Evolutionary conservation across 2,797 vertebrate species (phyloP).

Genomic region (Scarus forsteni): DNA sequence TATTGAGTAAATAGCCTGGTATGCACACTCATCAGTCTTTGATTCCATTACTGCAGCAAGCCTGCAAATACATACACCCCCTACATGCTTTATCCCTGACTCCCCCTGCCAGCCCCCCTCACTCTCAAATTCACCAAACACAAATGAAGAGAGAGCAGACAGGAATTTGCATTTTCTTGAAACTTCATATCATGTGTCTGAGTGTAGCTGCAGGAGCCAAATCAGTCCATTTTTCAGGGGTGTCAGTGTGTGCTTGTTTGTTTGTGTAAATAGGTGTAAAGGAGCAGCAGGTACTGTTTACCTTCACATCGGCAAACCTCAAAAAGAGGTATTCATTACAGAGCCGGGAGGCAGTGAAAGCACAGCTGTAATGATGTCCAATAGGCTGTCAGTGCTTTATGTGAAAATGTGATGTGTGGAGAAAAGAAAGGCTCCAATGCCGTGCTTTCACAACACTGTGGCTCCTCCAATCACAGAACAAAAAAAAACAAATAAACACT

Average conservation of each 20-base stretch:
- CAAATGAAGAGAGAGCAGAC: slow-evolving; percentile 12
- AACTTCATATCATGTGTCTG: slow-evolving; percentile 30
- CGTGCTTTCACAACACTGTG: slow-evolving; percentile 47
- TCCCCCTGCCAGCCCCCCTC: slow-evolving; percentile 27
- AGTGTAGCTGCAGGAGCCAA: slow-evolving; percentile 46
- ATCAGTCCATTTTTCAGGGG: slow-evolving; percentile 47
- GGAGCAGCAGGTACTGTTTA: slow-evolving; percentile 55
- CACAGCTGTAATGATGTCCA: slow-evolving; percentile 63
- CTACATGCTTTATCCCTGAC: background rate
- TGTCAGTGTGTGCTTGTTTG: slow-evolving; percentile 16
- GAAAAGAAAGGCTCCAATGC: slow-evolving; percentile 49
- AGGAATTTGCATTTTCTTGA: slow-evolving; percentile 48
- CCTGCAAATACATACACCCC: slow-evolving; percentile 46
- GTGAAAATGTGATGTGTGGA: slow-evolving; percentile 61
- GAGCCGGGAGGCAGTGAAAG: slow-evolving; percentile 50
- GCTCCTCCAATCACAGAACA: slow-evolving; percentile 44
- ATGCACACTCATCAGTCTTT: slow-evolving; percentile 75
- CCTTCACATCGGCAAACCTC: slow-evolving; percentile 45
- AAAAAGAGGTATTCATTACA: slow-evolving; percentile 64
- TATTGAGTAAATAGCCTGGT: slow-evolving; percentile 66
- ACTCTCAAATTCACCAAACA: slow-evolving; percentile 36
- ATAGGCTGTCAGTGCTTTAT: slow-evolving; percentile 62
- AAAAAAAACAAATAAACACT: slow-evolving; percentile 17
- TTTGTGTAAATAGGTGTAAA: slow-evolving; percentile 54
- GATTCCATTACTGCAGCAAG: slow-evolving; percentile 70